These are phyloP conservation scores for Trachymyrmex septentrionalis DNA, from an alignment of 1,140 invertebrate species.

Conservation along the genomic window DNA sequence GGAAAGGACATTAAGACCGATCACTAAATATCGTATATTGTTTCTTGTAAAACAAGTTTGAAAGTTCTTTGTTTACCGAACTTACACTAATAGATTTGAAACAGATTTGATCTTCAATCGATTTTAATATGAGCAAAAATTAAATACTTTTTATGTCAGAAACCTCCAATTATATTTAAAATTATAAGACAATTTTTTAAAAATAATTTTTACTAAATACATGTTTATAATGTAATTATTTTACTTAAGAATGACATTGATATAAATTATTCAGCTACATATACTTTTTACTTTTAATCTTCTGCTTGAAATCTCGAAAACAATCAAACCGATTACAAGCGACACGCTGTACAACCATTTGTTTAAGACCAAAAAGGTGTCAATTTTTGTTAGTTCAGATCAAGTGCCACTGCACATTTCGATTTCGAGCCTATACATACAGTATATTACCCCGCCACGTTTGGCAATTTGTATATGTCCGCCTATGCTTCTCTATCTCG, in stretches of 20 bases:
- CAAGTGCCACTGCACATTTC: conserved; percentile 20
- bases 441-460: background rate
- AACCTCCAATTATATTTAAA: background rate
- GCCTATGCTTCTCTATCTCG: conserved; percentile 31
- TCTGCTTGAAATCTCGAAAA: background rate
- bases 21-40: background rate
- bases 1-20: background rate
- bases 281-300: background rate
- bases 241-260: background rate
- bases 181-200: background rate
- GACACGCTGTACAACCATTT: background rate
- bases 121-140: background rate
- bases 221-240: background rate
- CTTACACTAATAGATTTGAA: background rate
- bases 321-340: background rate
- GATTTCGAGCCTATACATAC: conserved; percentile 4
- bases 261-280: background rate
- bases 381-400: conserved; percentile 37
- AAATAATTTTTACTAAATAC: background rate
- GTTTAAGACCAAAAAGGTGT: conserved; percentile 19
- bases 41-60: background rate
- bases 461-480: conserved; percentile 67
- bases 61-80: background rate
- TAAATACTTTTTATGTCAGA: background rate
- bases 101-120: no score